phyloP scores from a whole-genome alignment of 1,140 invertebrate genomes.

The Acromyrmex echinatior region DNA sequence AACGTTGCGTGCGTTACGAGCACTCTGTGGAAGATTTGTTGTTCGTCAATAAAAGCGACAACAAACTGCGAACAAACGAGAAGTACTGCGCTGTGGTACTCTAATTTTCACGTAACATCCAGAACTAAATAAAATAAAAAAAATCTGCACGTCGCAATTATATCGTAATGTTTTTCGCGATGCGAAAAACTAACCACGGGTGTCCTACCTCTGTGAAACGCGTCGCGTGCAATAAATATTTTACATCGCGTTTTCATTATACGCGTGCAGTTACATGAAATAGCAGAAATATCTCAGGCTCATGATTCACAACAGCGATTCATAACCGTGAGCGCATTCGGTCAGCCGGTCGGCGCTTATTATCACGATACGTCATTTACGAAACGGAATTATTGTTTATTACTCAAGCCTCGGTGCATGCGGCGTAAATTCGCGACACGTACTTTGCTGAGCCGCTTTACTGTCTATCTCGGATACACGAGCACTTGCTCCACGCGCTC shows the following conservation, averaged over 20 bases:
- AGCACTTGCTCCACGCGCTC: conserved; percentile 21
- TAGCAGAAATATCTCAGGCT: conserved; percentile 43
- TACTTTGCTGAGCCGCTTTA: conserved; percentile 27
- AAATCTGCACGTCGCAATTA: conserved; percentile 26
- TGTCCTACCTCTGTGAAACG: background rate
- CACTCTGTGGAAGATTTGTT: conserved; percentile 47
- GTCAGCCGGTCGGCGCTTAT: conserved; percentile 46
- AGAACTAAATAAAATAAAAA: background rate
- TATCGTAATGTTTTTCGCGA: conserved; percentile 40
- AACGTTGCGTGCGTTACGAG: conserved; percentile 19
- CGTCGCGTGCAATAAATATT: conserved; percentile 22
- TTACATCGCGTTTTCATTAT: conserved; percentile 37
- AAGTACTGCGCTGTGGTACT: background rate
- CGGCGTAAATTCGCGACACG: conserved; percentile 37
- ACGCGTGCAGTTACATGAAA: conserved; percentile 11
- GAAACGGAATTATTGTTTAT: conserved; percentile 63
- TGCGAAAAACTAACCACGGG: background rate
- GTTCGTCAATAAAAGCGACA: conserved; percentile 18
- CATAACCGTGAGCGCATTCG: conserved; percentile 30
- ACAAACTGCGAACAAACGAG: background rate
- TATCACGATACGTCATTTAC: conserved; percentile 53
- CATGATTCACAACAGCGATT: conserved; percentile 39
- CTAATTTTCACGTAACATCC: conserved; percentile 8
- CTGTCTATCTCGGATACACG: conserved; percentile 26
- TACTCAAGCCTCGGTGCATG: background rate